Percentiles rank a stretch among this genome's conserved stretches.
phyloP scores from a whole-genome alignment of 2,888 invertebrate genomes.

The Seira musarum region DNA sequence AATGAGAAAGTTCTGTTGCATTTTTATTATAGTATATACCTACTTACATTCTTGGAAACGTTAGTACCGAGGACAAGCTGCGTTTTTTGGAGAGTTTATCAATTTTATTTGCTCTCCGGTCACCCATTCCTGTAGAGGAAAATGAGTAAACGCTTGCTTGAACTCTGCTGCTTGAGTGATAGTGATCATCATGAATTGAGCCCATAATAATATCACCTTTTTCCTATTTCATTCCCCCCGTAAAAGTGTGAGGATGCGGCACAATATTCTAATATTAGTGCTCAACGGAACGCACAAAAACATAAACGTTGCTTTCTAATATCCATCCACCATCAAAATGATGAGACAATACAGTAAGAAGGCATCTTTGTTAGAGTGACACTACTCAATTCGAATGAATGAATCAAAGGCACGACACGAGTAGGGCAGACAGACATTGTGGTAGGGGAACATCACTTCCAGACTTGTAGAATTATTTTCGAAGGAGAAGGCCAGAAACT shows the following conservation, averaged over 20 bases:
- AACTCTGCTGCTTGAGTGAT: neutral
- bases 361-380: neutral
- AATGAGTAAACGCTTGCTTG: slow-evolving; percentile 12
- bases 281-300: no score
- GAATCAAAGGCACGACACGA: neutral
- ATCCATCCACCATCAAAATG: slow-evolving; percentile 22
- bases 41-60: no score
- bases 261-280: no score
- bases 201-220: slow-evolving; percentile 27
- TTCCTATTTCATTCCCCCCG: neutral
- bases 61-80: no score
- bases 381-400: slow-evolving; percentile 9
- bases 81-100: slow-evolving; percentile 35
- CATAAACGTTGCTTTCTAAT: no score
- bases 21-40: neutral
- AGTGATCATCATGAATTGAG: slow-evolving; percentile 27
- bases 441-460: slow-evolving; percentile 30
- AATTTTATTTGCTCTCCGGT: slow-evolving; percentile 38
- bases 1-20: neutral
- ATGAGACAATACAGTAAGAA: slow-evolving; percentile 23
- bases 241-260: neutral
- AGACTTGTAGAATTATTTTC: slow-evolving; percentile 21
- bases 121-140: slow-evolving; percentile 28
- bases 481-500: slow-evolving; percentile 15
- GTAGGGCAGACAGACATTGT: neutral